Evolutionary conservation across 2,888 invertebrate species (phyloP).

Genomic region (Vandiemenella viatica): DNA sequence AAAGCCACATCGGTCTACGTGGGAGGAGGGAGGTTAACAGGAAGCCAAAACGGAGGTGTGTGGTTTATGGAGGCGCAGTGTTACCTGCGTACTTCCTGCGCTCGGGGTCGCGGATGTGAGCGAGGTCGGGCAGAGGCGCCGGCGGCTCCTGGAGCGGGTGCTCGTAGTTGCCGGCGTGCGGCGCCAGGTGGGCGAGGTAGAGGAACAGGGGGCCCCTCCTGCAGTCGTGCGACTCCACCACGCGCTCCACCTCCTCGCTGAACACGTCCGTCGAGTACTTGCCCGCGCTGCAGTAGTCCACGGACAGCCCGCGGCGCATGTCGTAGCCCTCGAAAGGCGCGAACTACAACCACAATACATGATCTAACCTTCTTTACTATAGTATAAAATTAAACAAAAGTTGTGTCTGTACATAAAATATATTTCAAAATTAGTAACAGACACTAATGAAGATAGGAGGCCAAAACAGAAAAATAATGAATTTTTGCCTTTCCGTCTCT

Average conservation of each 20-base stretch:
- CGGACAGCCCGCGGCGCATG: slow-evolving; percentile 41
- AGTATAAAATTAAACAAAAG: background rate
- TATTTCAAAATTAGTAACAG: no score
- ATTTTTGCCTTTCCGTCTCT: no score
- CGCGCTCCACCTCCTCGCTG: slow-evolving; percentile 44
- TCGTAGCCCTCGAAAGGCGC: slow-evolving; percentile 37
- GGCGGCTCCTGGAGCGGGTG: slow-evolving; percentile 33
- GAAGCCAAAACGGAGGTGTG: no score
- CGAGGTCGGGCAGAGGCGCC: slow-evolving; percentile 49
- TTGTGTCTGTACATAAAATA: background rate
- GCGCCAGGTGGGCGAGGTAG: slow-evolving; percentile 37
- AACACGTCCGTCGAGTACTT: slow-evolving; percentile 51
- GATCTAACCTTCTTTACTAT: background rate
- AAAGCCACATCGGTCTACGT: no score
- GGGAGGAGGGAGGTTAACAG: no score
- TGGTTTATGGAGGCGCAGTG: no score
- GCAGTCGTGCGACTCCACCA: slow-evolving; percentile 44
- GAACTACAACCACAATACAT: slow-evolving; percentile 23
- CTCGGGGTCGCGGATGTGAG: slow-evolving; percentile 48
- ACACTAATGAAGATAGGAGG: no score
- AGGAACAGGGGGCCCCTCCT: slow-evolving; percentile 34
- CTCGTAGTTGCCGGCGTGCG: slow-evolving; percentile 34
- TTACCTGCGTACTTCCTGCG: slow-evolving; percentile 61
- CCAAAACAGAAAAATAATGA: no score
- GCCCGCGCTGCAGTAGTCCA: slow-evolving; percentile 37